Evolutionary conservation across 2,797 vertebrate genomes (phyloP), one percentile per base, ranked within the genome.

Genomic region (Lophius americanus): DNA sequence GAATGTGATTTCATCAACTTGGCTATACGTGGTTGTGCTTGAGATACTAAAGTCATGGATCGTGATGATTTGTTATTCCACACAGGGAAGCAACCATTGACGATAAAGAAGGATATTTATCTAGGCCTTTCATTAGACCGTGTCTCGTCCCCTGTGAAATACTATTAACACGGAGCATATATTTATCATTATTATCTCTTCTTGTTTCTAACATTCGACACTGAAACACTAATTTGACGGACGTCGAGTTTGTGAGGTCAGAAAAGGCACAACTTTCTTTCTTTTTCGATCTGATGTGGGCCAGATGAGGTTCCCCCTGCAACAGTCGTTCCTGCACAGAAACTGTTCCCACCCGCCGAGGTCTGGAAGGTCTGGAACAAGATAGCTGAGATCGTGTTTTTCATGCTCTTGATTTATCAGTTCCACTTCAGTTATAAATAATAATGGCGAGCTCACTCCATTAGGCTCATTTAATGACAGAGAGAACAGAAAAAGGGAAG

Each of bases 371-470:
- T 64, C 71, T 83, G 77, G 67, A 84, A 67, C 55, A 33, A 52
- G 68, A 73, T 57, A 48, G 57, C 70, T 85, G 73, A 90, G 81
- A 68, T 87, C 79, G 81, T 88, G 76, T 82, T 84, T 79, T 83
- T 88, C 71, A 73, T 84, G 75, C 76, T 79, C 38, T 64, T 79
- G 67, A 81, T 82, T 68, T 70, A 67, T 58, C 41, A 35, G 79
- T 37, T 80, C 64, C 66, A 80, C 23, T 10, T 37, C 48, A 63
- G 76, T 71, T 64, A 73, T 70, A 78, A 88, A 89, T 79, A 73
- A 79, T 60, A 73, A 79, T 60, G 38, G 44, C 56, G 44, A 3
- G 51, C 73, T 68, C 2, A n/a, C 47, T 70, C 58, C 75, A 67
- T 78, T 51, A 73, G 74, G 0, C 37, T 55, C 58, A 39, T 39